phyloP scores from a whole-genome alignment of 2,113 vertebrate genomes.

The Phalacrocorax aristotelis region DNA sequence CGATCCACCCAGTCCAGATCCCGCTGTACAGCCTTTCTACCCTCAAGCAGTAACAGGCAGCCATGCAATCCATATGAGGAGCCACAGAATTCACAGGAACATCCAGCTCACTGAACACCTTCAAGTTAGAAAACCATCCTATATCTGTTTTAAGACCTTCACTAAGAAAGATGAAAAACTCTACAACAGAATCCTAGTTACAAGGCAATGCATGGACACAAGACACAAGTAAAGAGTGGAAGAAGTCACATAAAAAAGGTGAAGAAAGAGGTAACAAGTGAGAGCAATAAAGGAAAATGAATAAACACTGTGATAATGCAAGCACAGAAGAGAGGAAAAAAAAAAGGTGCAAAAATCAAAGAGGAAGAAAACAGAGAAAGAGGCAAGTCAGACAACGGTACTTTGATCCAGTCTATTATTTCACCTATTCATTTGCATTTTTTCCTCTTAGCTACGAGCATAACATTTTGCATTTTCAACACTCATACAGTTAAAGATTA shows the following conservation, averaged over 20 bases:
- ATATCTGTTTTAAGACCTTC: neutral
- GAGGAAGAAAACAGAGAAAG: neutral
- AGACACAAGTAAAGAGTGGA: neutral
- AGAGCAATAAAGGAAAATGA: neutral
- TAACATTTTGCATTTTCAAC: neutral
- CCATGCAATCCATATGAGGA: neutral
- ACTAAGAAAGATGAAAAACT: neutral
- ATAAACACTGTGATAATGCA: neutral
- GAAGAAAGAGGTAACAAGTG: neutral
- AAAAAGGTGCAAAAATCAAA: neutral
- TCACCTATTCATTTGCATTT: neutral
- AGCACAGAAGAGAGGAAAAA: neutral
- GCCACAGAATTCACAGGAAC: neutral
- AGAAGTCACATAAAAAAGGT: neutral
- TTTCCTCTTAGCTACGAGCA: neutral
- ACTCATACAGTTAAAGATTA: neutral
- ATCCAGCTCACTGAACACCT: neutral
- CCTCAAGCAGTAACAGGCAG: neutral
- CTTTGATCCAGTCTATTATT: neutral
- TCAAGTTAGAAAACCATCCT: neutral
- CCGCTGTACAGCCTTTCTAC: neutral
- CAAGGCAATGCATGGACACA: neutral
- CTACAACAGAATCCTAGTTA: neutral
- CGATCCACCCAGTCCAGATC: neutral
- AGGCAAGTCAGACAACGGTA: neutral